Base-by-base conservation (phyloP, 1,140 invertebrate genomes). In the Harpegnathos saltator region DNA sequence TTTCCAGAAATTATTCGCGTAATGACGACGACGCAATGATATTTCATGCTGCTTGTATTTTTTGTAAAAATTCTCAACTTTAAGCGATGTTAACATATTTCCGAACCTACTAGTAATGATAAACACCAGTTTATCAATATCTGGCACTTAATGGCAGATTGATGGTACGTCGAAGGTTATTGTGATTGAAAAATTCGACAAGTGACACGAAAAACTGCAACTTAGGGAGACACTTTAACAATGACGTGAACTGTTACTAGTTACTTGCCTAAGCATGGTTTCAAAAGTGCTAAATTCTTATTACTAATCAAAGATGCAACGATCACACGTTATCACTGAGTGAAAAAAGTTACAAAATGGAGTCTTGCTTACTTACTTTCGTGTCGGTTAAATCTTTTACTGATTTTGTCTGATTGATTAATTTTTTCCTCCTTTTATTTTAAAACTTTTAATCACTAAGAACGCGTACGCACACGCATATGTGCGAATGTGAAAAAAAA, bases 291-390 rank as follows among this genome's bases (percentile, higher is more conserved):
- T 24, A 44, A 44, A 77, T 29, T 66, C 58, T 87, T 74, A 81
- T 61, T 56, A 66, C 62, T 81, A 82, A 77, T 24, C 29, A 26
- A 85, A 87, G 61, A 87, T 61, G 56, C 38, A 44, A 44, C 54
- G 65, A 84, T 48, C 63, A 78, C 29, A 88, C 58, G 58, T 87
- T 74, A 81, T 78, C 69, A 84, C 22, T 29, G 50, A 85, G 80
- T 89, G 87, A 80, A 89, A 89, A 89, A 88, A 80, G 63, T 88
- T 88, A 88, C 63, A 85, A 88, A 89, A 88, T 77, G 29, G 83
- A 80, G 65, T 89, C 71, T 71, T 85, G 29, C 68, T 77, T 52
- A 72, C 78, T 71, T 84, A 77, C 58, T 83, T 83, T 83, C 63
- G 52, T 65, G 26, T 68, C 7, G 52, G 38, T 24, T 71, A 75